Evolutionary conservation across 2,888 invertebrate genomes (phyloP), one percentile per base, ranked within the genome.

Genomic region (Plemyria rubiginata): DNA sequence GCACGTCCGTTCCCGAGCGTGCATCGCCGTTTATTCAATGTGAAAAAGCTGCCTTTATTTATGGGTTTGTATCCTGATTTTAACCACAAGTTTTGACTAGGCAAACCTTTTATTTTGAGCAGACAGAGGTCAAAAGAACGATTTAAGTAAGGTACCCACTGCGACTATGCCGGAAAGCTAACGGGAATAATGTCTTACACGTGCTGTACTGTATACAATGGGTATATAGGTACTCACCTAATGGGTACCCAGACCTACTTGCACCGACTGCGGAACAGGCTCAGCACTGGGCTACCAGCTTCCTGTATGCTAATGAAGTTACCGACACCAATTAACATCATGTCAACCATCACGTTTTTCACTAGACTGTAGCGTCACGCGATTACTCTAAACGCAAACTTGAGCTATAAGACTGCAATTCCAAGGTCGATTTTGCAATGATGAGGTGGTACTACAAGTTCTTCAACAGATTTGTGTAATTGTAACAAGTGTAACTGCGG

Each of bases 261-360:
- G 54, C 12, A n/a, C 36, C 15, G 7, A 16, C 16, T 49, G 40
- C 54, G 54, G 52, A 60, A 60, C 57, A 57, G 59, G 56, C 52
- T 49, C 28, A 40, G 22, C 54, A 51, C 46, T 59, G 59, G 64
- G 60, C 60, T 53, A 49, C 43, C 52, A 56, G 65, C 61, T 70
- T 70, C 68, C 70, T 68, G 66, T 65, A 70, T 70, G 68, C 61
- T 63, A 70, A 68, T 70, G 49, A 45, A 54, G 63, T 60, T 36
- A 49, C 59, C 16, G 51, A 16, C 56, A 48, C 62, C 64, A 51
- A 63, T 63, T 63, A 43, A 43, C 54, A 22, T 41, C 56, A 22
- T 22, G 60, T 49, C 60, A 56, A 32, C 49, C 29, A 38, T 56
- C 48, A 54, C 57, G 57, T 66, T 61, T 45, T 70, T 65, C 62